A percentile compares a stretch with the other conserved stretches of the same genome.
phyloP scores from a whole-genome alignment of 2,888 invertebrate species.

The Hybos culiciformis region DNA sequence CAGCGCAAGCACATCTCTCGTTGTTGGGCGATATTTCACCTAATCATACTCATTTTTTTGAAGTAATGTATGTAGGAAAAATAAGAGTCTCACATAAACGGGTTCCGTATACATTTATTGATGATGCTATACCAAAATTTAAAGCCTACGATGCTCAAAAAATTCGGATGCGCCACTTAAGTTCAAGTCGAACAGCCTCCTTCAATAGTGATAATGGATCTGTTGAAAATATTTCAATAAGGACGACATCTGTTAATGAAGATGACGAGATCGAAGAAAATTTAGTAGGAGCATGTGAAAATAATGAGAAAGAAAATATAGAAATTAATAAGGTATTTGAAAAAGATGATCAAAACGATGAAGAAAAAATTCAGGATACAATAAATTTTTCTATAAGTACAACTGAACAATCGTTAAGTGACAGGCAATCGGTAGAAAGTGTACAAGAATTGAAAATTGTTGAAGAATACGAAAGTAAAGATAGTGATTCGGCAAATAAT shows the following conservation, averaged over 20 bases:
- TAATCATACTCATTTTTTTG: conserved; percentile 79
- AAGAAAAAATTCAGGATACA: background rate
- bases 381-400: background rate
- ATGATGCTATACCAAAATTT: conserved; percentile 78
- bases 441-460: conserved; percentile 3
- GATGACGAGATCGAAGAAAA: conserved; percentile 17
- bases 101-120: conserved; percentile 70
- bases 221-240: conserved; percentile 8
- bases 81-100: conserved; percentile 77
- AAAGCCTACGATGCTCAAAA: conserved; percentile 65
- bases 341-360: background rate
- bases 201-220: conserved; percentile 16
- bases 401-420: background rate
- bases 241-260: conserved; percentile 17
- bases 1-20: conserved; percentile 33
- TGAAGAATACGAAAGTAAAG: conserved; percentile 4
- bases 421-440: background rate
- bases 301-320: background rate
- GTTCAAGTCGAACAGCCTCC: conserved; percentile 18
- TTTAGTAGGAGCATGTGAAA: too few relatives aligned
- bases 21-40: conserved; percentile 55
- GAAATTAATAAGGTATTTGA: background rate
- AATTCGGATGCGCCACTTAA: conserved; percentile 28
- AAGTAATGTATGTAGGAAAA: conserved; percentile 83
- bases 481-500: background rate